Conservation (phyloP, 2,888 invertebrate species). For the Empis livida region DNA sequence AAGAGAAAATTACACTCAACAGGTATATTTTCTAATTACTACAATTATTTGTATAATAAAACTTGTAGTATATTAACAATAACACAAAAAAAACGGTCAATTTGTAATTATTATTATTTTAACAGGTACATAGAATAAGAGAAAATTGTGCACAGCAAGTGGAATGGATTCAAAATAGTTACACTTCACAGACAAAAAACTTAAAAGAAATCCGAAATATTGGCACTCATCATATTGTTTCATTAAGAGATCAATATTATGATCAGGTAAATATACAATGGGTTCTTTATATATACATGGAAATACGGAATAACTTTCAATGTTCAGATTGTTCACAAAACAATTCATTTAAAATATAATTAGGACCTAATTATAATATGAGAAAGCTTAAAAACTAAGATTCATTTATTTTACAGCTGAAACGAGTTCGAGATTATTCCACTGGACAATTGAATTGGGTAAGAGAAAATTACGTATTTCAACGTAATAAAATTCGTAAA, state of each 20-base stretch:
- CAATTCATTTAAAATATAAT: no score
- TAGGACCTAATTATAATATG: no score
- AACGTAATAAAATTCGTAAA: constrained; percentile 85
- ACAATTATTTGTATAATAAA: no score
- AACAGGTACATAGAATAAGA: constrained; percentile 74
- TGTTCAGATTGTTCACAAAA: no score
- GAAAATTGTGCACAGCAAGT: constrained; percentile 90
- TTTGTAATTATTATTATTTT: not conserved
- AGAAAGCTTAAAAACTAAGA: no score
- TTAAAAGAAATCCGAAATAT: constrained; percentile 81
- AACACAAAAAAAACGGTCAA: no score
- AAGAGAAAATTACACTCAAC: constrained; percentile 82
- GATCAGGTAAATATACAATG: constrained; percentile 56
- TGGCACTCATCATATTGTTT: constrained; percentile 74
- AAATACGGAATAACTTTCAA: no score
- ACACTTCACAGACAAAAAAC: constrained; percentile 75
- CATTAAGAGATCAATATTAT: constrained; percentile 80
- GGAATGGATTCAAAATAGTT: constrained; percentile 87
- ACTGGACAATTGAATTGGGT: constrained; percentile 85
- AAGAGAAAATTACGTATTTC: constrained; percentile 89
- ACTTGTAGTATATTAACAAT: no score
- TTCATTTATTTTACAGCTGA: constrained; percentile 48
- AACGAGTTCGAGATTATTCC: constrained; percentile 84
- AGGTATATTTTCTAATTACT: constrained; percentile 49
- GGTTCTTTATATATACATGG: no score